Evolutionary conservation across 2,113 vertebrate genomes (phyloP).

Genomic region (Clinocottus analis): DNA sequence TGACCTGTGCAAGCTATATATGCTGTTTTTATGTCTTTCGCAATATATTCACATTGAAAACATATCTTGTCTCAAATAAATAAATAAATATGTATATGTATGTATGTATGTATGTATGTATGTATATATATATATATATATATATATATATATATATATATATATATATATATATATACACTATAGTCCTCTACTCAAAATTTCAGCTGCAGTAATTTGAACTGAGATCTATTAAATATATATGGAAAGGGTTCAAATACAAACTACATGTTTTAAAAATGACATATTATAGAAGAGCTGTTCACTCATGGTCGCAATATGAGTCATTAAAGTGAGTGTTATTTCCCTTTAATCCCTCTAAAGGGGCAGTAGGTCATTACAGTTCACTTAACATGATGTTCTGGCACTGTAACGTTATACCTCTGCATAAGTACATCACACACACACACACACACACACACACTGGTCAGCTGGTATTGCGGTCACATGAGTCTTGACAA

Average conservation of each 20-base stretch:
- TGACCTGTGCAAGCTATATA: neutral
- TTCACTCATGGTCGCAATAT: neutral
- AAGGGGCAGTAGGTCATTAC: conserved; percentile 20
- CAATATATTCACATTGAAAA: neutral
- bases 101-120: too few species aligned
- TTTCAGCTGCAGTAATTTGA: neutral
- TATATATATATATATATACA: too few species aligned
- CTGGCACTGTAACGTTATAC: conserved; percentile 22
- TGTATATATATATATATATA: too few species aligned
- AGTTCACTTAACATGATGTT: conserved; percentile 40
- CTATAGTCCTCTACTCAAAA: neutral
- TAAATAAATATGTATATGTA: too few species aligned
- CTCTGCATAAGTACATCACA: conserved; percentile 1
- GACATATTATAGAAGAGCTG: neutral
- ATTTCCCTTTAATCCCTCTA: conserved; percentile 16
- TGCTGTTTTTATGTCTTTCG: neutral
- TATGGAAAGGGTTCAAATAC: neutral
- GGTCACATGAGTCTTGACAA: conserved; percentile 30
- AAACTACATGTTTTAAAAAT: neutral
- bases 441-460: conserved; percentile 2
- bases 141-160: too few species aligned
- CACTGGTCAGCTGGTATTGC: conserved; percentile 5
- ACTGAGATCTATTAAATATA: neutral
- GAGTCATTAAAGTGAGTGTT: neutral
- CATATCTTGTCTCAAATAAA: neutral